Base-by-base conservation (phyloP, 2,113 vertebrate species). In the Semicossyphus pulcher region DNA sequence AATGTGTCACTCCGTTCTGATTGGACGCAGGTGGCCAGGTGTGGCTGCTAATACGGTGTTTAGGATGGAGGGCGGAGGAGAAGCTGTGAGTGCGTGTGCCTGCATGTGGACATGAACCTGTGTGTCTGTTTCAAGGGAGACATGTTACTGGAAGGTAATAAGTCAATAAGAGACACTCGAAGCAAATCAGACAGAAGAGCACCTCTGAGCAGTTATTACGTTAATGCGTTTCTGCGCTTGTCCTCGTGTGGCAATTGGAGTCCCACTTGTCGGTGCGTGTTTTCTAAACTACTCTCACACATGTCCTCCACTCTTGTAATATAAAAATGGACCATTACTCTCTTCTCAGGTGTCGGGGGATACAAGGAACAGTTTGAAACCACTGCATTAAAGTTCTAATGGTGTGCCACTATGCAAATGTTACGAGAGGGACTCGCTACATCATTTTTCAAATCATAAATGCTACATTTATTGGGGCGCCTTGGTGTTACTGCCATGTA, bases 1-100 rank as follows among this genome's bases (percentile, higher is more conserved):
- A 68, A 82, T 88, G 65, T 23, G 64, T 78, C 56, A 8, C 66
- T 78, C 49, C 31, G 0, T 52, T 71, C 76, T 84, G 88, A 92
- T 91, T 88, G 89, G 92, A 88, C 72, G 84, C 92, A 93, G 90
- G 86, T 92, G 90, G 87, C 86, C 81, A 86, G 81, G 85, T 87
- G 83, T 72, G 60, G 79, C 59, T 45, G 76, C 77, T 93, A 91
- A 93, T 87, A 60, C 42, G 79, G 23, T 66, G 65, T 78, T 92
- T 89, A 87, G 86, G 63, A 92, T 92, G 89, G 81, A 85, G 70
- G 83, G 68, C 7, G 81, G 66, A 70, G 18, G 59, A 57, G 74
- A 76, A 48, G 81, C 86, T 80, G 82, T 31, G 80, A 56, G 64
- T 59, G 47, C 39, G 67, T 64, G 76, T 5, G 57, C n/a, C 75